Evolutionary conservation across 2,888 invertebrate genomes (phyloP), one percentile per base, ranked within the genome.

Genomic region (Stenchaetothrips biformis): DNA sequence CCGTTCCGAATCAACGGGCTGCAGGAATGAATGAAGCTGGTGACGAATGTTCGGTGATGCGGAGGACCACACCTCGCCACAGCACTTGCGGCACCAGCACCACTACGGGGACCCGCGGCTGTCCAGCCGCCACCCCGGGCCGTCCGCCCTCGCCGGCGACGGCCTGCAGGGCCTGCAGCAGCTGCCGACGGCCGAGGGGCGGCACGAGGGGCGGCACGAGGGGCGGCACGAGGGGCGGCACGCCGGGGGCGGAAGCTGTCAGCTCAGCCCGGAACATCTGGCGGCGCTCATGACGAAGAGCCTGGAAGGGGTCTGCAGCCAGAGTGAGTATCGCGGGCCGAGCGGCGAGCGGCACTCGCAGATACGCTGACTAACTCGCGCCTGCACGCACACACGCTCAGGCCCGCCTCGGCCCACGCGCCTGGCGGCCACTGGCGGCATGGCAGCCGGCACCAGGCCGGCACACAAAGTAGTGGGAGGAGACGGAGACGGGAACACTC

Each of bases 51-150:
- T 37, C 37, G 37, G 4, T 37, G 37, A 37, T 37, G 37, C 37
- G 37, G 37, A n/a, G 37, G 37, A 37, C 37, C 2, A 4, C 1
- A 37, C 37, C 37, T 37, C 37, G 37, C 37, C 67, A 25, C 67
- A 67, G 67, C 67, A 74, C 25, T 25, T 74, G 21, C 67, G 67
- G 25, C 67, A 74, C 67, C 67, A 74, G 67, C 67, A 74, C 8
- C 67, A 74, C 67, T 74, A 74, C 25, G 67, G 67, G 21, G 67
- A 74, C 25, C 67, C 67, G 11, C 67, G 67, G 67, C 67, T 74
- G 8, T 25, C 67, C 9, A 25, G 67, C 67, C 67, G 67, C 9
- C 67, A 74, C 67, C 67, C 67, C 8, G 67, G 67, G 25, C 21
- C 25, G 67, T 74, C 67, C 67, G 25, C 67, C 9, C 21, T 25